Evolutionary conservation across 2,113 vertebrate genomes (phyloP).

Genomic region (Numenius arquata): DNA sequence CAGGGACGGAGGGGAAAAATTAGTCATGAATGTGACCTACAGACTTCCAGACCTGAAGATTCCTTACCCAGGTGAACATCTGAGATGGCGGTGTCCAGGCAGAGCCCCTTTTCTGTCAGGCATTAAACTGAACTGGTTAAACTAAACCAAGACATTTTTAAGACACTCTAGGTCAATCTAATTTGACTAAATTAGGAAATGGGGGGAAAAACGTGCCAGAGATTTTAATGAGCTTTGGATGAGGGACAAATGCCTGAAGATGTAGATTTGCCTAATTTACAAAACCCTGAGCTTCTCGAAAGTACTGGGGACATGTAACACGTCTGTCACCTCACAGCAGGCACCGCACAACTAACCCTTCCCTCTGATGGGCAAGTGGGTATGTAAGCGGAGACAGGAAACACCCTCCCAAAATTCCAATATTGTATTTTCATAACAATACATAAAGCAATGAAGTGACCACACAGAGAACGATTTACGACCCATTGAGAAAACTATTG

Average conservation of each 20-base stretch:
- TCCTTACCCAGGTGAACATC: not conserved
- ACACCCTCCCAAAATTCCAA: not conserved
- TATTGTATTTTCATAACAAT: rapidly evolving
- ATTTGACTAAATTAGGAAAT: not conserved
- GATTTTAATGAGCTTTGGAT: not conserved
- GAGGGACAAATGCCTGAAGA: not conserved
- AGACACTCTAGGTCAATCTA: not conserved
- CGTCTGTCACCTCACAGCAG: not conserved
- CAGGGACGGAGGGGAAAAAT: rapidly evolving
- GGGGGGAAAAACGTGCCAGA: too few relatives aligned
- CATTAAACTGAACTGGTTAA: not conserved
- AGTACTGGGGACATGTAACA: rapidly evolving
- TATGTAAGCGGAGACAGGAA: not conserved
- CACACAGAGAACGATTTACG: conserved; percentile 79
- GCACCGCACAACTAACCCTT: not conserved
- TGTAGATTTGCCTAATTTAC: too few relatives aligned
- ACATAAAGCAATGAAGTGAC: conserved; percentile 56
- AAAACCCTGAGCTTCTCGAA: not conserved
- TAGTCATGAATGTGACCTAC: not conserved
- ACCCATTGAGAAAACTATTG: conserved; percentile 98
- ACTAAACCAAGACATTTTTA: not conserved
- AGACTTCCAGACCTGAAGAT: not conserved
- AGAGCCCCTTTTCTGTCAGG: not conserved
- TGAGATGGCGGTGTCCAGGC: not conserved
- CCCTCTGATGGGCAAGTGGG: too few relatives aligned